Base-by-base conservation (phyloP, 2,888 invertebrate genomes). In the Acheta domesticus region DNA sequence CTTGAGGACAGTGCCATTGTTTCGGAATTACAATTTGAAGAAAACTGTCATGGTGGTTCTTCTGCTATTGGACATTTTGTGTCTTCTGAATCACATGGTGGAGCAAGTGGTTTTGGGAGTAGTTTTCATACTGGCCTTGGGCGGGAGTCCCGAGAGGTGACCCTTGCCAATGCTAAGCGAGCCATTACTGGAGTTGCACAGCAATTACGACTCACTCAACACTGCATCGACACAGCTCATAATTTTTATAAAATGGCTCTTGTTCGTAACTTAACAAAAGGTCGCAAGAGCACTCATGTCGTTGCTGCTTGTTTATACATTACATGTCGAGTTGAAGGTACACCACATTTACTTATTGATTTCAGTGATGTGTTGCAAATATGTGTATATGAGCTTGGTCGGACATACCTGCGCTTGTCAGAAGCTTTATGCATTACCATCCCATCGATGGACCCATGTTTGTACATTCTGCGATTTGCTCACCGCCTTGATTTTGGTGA, bases 231-330 rank as follows among this genome's bases (percentile, higher is more conserved):
- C 83, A 97, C 95, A 20, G 96, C 99, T 0, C 94, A 94, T 84
- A 96, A 95, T 86, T 97, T 97, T 86, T 98, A 96, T 87, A 96
- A 96, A 88, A 93, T 96, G 94, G 96, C 96, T 19, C 85, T 97
- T 19, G 91, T 91, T 78, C 89, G 93, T 20, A 93, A 96, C 84
- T 87, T 97, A 76, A 99, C 99, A 0, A 92, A 97, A 84, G 99
- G 99, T 14, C 89, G 99, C 62, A 95, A 94, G 83, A 93, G 95
- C 82, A 91, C 93, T 19, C 95, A 96, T 85, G 96, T 99, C 78
- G 93, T 97, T 85, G 98, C 98, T 50, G 98, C 99, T 48, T 99
- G 99, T 87, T 94, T 99, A 3, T 99, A 99, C 86, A 94, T 99
- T 86, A 98, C 98, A 0, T 99, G 99, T 85, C 91, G 99, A 82